Evolutionary conservation across 2,797 vertebrate species (phyloP).

Genomic region (Catharus ustulatus): DNA sequence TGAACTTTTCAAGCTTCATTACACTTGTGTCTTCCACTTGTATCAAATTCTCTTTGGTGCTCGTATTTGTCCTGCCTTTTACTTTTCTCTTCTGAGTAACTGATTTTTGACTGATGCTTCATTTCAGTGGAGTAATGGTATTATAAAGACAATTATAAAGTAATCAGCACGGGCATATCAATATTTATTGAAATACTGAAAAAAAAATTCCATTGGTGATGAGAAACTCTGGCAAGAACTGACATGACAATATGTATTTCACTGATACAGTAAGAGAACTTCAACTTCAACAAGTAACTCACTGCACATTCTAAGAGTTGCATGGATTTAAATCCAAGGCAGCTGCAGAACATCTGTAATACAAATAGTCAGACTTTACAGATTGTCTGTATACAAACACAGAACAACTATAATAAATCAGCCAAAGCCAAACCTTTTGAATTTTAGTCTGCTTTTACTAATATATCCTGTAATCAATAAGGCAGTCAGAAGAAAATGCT

Average conservation of each 20-base stretch:
- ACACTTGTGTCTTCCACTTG: not conserved
- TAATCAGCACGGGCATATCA: slow-evolving; percentile 78
- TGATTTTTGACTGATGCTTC: not conserved
- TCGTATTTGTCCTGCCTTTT: not conserved
- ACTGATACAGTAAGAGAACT: slow-evolving; percentile 78
- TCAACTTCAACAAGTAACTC: slow-evolving; percentile 73
- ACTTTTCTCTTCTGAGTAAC: not conserved
- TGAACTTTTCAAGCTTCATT: not conserved
- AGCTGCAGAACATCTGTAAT: slow-evolving; percentile 76
- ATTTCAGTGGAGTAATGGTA: slow-evolving; percentile 77
- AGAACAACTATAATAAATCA: slow-evolving; percentile 65
- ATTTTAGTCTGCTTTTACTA: slow-evolving; percentile 63
- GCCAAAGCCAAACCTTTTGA: slow-evolving; percentile 66
- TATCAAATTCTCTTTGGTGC: not conserved
- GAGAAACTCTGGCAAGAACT: slow-evolving; percentile 82
- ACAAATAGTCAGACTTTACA: slow-evolving; percentile 71
- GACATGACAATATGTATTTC: slow-evolving; percentile 81
- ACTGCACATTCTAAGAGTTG: slow-evolving; percentile 75
- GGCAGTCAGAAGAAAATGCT: slow-evolving; percentile 58
- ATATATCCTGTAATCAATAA: slow-evolving; percentile 41
- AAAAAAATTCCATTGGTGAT: slow-evolving; percentile 79
- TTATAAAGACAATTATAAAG: slow-evolving; percentile 74
- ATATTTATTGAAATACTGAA: slow-evolving; percentile 93
- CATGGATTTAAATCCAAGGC: slow-evolving; percentile 76
- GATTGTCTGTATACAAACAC: slow-evolving; percentile 72